Evolutionary conservation across 2,113 vertebrate genomes (phyloP), one percentile per base, ranked within the genome.

Genomic region (Tauraco erythrolophus): DNA sequence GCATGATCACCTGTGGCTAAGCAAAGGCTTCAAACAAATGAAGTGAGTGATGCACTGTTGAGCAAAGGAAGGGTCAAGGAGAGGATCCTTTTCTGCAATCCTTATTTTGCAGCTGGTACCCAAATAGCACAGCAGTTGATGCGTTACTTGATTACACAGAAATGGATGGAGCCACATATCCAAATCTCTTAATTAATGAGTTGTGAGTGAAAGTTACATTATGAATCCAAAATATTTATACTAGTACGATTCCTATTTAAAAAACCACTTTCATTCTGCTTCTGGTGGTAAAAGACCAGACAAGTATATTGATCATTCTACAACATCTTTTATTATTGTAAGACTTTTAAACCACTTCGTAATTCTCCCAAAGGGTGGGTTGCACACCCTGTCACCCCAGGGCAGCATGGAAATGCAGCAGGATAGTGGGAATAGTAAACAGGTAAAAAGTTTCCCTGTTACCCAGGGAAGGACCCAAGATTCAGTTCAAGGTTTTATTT

Each of bases 331-430:
- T 64, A 45, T 71, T 27, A 41, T 66, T 57, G 2, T 64, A 76
- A 77, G 48, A 54, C 16, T 77, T 33, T 8, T 51, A 84, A 77
- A 50, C 39, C 30, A 50, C 30, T 25, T 81, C 11, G 22, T 35
- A 81, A 27, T 92, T 92, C 37, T 82, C 50, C 17, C 33, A 81
- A 60, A 81, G 64, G 31, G n/a, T 8, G 33, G 4, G 11, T 17
- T 79, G 41, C 23, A 25, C 8, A 17, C 30, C 11, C 33, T 68
- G 37, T 70, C 27, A 66, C 19, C 37, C 51, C 1, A 1, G 39
- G 45, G 19, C 0, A 2, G 17, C 39, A 45, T 33, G 18, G 25
- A 81, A 89, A 66, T 2, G 0, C 48, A 72, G 13, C 1, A 2
- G 23, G 14, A 33, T n/a, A 51, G 14, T 39, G 18, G 68, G 19